Base-by-base conservation (phyloP, 2,888 invertebrate species). In the Lepidocyrtinus sp. region DNA sequence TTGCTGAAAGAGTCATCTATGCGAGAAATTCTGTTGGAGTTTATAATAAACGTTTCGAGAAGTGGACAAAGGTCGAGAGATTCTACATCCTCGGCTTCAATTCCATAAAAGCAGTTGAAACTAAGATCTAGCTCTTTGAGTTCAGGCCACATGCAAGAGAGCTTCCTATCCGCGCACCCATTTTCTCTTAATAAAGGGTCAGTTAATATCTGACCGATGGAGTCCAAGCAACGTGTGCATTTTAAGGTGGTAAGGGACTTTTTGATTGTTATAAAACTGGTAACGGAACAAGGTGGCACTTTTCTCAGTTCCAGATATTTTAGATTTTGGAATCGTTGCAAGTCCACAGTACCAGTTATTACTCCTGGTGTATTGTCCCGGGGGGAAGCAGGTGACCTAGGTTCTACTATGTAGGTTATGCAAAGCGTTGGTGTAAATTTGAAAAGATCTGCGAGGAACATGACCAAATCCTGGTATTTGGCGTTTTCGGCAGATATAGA, bases 361-460 rank as follows among this genome's bases (percentile, higher is more conserved):
- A 19, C 15, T 19, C 15, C 64, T 61, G 19, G 12, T 69, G 59
- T 3, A n/a, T n/a, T n/a, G n/a, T n/a, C n/a, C n/a, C n/a, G n/a
- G n/a, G 55, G 9, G 36, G 36, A 36, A 3, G 82, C 9, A 0
- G 77, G 17, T 9, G 79, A 64, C 26, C 73, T 76, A 3, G 77
- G 70, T 15, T 82, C 81, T n/a, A 74, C 24, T 67, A 83, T 71
- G 61, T 68, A 70, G 1, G 82, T 79, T 3, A 85, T 84, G 59
- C 84, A 83, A 0, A 86, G 67, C 2, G 86, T 81, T 2, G 86
- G 86, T 1, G 85, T 86, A 25, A 83, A 86, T 9, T 83, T 81
- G 67, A 85, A 86, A 62, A 86, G 75, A 69, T 86, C 86, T 1
- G 84, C 83, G 0, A 86, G 69, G 62, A 86, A 86, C 81, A 86